Percentiles rank a stretch among this genome's conserved stretches.
phyloP scores from a whole-genome alignment of 2,888 invertebrate genomes.

The Pristionchus japonicus region DNA sequence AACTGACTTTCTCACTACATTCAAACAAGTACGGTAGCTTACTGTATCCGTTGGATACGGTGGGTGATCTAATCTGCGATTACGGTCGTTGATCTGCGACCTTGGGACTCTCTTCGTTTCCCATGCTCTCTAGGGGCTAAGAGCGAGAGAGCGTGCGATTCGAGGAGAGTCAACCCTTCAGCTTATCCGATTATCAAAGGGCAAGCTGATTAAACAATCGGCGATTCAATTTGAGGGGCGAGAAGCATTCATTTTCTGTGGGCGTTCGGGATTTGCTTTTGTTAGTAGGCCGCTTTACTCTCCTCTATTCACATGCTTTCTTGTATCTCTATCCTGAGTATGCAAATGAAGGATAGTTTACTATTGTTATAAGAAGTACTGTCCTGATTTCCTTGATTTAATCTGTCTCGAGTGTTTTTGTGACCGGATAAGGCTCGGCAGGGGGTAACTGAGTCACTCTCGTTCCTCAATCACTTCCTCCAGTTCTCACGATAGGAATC shows the following conservation, averaged over 20 bases:
- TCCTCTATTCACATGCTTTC: neutral
- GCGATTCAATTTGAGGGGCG: neutral
- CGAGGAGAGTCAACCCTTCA: neutral
- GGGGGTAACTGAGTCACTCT: neutral
- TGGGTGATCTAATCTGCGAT: neutral
- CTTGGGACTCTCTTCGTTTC: neutral
- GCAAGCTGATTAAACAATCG: constrained; percentile 17
- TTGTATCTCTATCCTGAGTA: neutral
- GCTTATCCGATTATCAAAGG: constrained; percentile 33
- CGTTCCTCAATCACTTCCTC: neutral
- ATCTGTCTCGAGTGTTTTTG: neutral
- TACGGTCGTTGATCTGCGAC: neutral
- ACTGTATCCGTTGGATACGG: neutral
- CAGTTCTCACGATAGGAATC: too few relatives aligned
- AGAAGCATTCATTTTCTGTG: neutral
- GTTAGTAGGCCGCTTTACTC: neutral
- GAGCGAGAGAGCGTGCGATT: neutral
- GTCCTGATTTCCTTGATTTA: too few relatives aligned
- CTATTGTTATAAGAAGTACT: too few relatives aligned
- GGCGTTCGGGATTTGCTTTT: neutral
- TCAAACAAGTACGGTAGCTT: neutral
- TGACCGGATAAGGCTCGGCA: neutral
- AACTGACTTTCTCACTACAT: too few relatives aligned
- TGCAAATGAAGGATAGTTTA: neutral
- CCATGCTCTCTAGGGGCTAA: neutral